Base-by-base conservation (phyloP, 2,888 invertebrate species). In the Eristalis intricaria region DNA sequence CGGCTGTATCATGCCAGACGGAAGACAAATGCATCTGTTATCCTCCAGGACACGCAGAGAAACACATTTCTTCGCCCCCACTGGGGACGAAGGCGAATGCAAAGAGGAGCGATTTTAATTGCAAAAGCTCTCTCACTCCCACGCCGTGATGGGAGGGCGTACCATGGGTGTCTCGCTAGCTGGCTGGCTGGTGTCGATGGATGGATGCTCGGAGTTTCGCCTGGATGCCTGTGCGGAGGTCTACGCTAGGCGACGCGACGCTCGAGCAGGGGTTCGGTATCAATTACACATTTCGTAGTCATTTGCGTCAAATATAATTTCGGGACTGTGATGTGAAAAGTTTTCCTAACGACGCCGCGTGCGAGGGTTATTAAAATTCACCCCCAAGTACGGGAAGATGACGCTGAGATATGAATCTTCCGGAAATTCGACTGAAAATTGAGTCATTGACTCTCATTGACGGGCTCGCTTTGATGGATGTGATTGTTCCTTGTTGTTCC, bases 231-330 rank as follows among this genome's bases (percentile, higher is more conserved):
- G 38, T 11, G 8, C 8, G 38, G 38, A 13, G 38, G 38, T 13
- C 38, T 4, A 5, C 32, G 32, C 13, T 38, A 38, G 70, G 7
- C 15, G 26, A 29, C 8, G 15, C 11, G n/a, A 63, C 63, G 11
- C 5, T 3, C 15, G 0, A 0, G n/a, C 13, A 15, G 26, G n/a
- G 23, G 61, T 23, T n/a, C n/a, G 19, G 26, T 86, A 86, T 86
- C 82, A 86, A 68, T 86, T 83, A 75, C 74, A 73, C 58, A 83
- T 66, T 82, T 83, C 78, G 78, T 86, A 78, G 83, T 82, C 86
- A 83, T 74, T 83, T 82, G 85, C 74, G 85, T 86, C 83, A 78
- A 66, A 83, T 86, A 73, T 74, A 86, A 86, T 77, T 86, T 63
- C 11, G 65, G 43, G 13, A 13, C 60, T 82, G 32, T 77, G 60